phyloP scores from a whole-genome alignment of 1,140 invertebrate genomes.

The Coboldia fuscipes region DNA sequence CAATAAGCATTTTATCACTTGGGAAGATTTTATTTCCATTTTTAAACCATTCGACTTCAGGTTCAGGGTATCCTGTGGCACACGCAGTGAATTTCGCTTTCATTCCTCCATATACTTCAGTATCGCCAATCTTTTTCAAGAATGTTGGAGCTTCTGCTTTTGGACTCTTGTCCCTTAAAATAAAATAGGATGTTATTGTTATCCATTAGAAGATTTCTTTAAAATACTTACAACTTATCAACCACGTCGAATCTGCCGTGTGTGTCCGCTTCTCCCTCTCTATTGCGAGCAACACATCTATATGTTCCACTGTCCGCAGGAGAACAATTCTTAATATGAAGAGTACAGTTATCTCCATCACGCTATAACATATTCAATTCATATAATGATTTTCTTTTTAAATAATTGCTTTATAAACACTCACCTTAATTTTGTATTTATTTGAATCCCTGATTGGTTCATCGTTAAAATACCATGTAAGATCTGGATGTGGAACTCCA shows the following conservation, averaged over 20 bases:
- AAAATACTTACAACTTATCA: constrained; percentile 51
- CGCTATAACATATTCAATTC: constrained; percentile 12
- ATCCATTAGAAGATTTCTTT: not conserved
- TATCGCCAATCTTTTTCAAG: constrained; percentile 73
- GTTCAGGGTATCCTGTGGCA: constrained; percentile 59
- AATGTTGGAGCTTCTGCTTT: constrained; percentile 67
- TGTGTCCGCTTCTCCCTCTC: constrained; percentile 55
- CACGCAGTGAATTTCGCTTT: constrained; percentile 81
- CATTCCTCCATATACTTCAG: constrained; percentile 70
- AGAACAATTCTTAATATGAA: constrained; percentile 48
- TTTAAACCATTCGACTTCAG: constrained; percentile 66
- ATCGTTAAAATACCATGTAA: constrained; percentile 68
- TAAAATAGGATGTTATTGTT: constrained; percentile 3
- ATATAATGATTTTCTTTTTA: not conserved
- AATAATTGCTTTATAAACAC: not conserved
- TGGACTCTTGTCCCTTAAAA: constrained; percentile 38
- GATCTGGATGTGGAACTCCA: constrained; percentile 69
- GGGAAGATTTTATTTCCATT: constrained; percentile 58
- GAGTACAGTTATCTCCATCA: constrained; percentile 54
- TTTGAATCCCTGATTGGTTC: constrained; percentile 37
- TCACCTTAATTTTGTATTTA: constrained; percentile 49
- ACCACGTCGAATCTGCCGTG: constrained; percentile 52
- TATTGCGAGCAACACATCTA: constrained; percentile 55
- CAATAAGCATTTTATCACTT: constrained; percentile 58
- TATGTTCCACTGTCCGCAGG: constrained; percentile 49